Evolutionary conservation across 2,888 invertebrate genomes (phyloP), one percentile per base, ranked within the genome.

Genomic region (Epistrophella euchroma): DNA sequence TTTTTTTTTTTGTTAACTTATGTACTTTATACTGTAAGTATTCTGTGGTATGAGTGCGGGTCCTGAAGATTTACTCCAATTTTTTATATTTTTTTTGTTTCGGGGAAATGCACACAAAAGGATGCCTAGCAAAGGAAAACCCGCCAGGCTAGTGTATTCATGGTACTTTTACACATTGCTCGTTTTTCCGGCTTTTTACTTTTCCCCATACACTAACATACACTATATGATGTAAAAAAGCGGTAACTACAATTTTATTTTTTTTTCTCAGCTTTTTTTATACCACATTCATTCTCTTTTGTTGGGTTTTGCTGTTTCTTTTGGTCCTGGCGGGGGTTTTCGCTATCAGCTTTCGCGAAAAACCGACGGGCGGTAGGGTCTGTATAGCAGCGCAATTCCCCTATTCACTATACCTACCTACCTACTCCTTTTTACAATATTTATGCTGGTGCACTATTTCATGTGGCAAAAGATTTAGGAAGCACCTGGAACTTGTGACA

Each of bases 401-500:
- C 35, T 35, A 35, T n/a, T 28, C 19, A 50, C 47, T 58, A 10
- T 28, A 28, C 28, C 2, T 25, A 25, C 4, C 9, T 28, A 11
- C 10, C 35, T 60, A 50, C 17, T 32, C 22, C 55, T 45, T 58
- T 73, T 70, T 86, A 58, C 32, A 74, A 86, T 78, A 86, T 86
- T 86, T 78, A 86, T 82, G 52, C 74, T 60, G 37, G 74, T 86
- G 77, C 82, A 86, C 86, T 86, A 86, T 82, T 86, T 86, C 82
- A 86, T 74, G 77, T 82, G 66, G 86, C 64, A 86, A 82, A 78
- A 86, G 86, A 86, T 86, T 86, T 86, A 82, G 77, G 86, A 82
- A 86, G 77, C 86, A 86, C 86, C 86, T 86, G 86, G 71, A 86
- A 86, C 82, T 77, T 74, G 77, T 86, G 82, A 86, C 86, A 86